Evolutionary conservation across 2,888 invertebrate genomes (phyloP), one percentile per base, ranked within the genome.

Genomic region (Harmothoe impar): DNA sequence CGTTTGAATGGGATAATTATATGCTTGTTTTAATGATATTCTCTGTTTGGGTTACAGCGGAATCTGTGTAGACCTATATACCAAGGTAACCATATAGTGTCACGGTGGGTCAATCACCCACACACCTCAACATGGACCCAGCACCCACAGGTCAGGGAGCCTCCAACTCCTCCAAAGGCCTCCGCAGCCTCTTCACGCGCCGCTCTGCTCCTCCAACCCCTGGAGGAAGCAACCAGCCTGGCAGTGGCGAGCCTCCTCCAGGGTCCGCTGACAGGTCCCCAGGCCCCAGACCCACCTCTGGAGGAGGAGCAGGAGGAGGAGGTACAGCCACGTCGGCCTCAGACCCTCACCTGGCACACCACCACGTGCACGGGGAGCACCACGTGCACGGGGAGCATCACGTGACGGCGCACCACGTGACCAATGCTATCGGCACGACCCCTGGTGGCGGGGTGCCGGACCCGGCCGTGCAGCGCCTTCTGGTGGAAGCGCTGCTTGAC

Each of bases 401-500:
- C n/a, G n/a, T 62, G 62, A 12, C 62, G 62, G 20, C 62, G 1
- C 62, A 62, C 15, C 62, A 62, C 62, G 62, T 62, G 62, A 62
- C 62, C 1, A 62, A 20, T 20, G 62, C 62, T 62, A 20, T 62
- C 62, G 62, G 62, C 62, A 15, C 84, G 84, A 25, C 35, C 35
- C 51, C 33, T 35, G 33, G 23, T 15, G 29, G 84, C 84, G 25
- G 25, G 17, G 29, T 84, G 23, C 94, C 94, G 0, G 94, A 94
- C 85, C 93, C 93, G 7, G 90, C 93, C 23, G 94, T 94, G 31
- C 95, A 95, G 90, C 93, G 93, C 86, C 93, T 94, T 0, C 93
- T 94, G 17, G 92, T 95, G 43, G 95, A 94, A 88, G 72, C 23
- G 31, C 92, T 94, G 72, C 93, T 94, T 52, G 94, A 94, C 25